Evolutionary conservation across 2,113 vertebrate species (phyloP).

Genomic region (Sardina pilchardus): DNA sequence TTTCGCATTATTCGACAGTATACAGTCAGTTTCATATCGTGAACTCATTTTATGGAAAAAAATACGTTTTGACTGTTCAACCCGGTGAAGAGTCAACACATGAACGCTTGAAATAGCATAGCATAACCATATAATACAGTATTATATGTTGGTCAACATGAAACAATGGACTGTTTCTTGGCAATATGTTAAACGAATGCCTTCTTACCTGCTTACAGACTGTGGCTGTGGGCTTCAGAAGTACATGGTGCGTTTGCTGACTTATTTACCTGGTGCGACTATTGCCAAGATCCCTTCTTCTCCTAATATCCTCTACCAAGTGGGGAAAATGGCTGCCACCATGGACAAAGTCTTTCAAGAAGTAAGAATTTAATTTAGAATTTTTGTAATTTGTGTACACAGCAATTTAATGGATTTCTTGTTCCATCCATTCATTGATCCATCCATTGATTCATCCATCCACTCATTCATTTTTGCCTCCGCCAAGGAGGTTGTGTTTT

Average conservation of each 20-base stretch:
- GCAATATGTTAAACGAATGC: neutral
- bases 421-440: neutral
- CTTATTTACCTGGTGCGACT: constrained; percentile 80
- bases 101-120: no score
- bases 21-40: no score
- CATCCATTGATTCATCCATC: neutral
- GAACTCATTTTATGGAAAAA: no score
- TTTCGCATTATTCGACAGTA: no score
- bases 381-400: neutral
- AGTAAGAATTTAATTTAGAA: constrained; percentile 64
- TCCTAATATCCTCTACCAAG: constrained; percentile 74
- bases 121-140: no score
- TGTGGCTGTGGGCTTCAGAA: constrained; percentile 64
- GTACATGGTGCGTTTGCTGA: constrained; percentile 85
- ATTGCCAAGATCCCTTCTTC: constrained; percentile 70
- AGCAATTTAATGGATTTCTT: neutral
- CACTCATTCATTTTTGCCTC: no score
- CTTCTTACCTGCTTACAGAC: constrained; percentile 59
- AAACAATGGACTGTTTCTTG: constrained; percentile 35
- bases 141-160: neutral
- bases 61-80: no score
- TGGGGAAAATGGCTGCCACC: constrained; percentile 79
- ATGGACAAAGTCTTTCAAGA: constrained; percentile 78
- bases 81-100: no score
- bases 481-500: no score